A percentile compares a stretch with the other conserved stretches of the same genome.
Conservation (phyloP, 2,113 vertebrate species). For the Elaphurus davidianus region DNA sequence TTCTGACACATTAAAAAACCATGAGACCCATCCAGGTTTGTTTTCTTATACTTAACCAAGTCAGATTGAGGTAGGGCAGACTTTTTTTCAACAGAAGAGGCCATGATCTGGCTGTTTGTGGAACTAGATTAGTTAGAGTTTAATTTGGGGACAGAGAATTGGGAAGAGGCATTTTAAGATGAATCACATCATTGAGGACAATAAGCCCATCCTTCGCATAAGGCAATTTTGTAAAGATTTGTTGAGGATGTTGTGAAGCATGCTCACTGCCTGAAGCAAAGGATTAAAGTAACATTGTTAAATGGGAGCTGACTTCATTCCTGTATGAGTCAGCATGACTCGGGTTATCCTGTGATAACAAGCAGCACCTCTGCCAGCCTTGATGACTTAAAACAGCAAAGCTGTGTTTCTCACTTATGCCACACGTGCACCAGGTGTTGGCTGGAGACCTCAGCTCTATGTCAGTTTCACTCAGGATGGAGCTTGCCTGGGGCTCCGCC, state of each 20-base stretch:
- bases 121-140: neutral
- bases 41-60: neutral
- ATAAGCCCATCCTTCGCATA: neutral
- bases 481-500: neutral
- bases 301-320: neutral
- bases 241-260: neutral
- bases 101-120: neutral
- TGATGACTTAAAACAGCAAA: neutral
- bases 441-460: neutral
- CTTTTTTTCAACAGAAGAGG: neutral
- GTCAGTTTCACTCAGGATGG: too few relatives aligned
- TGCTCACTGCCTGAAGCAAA: neutral
- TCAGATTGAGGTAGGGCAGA: neutral
- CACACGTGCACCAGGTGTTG: neutral
- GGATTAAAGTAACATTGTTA: neutral
- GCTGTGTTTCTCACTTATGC: neutral
- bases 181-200: neutral
- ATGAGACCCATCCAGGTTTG: neutral
- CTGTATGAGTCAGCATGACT: neutral
- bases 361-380: neutral
- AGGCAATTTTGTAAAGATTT: neutral
- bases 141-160: neutral
- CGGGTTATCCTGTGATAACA: neutral
- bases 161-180: neutral
- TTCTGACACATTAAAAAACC: constrained; percentile 46